Percentiles rank a stretch among this genome's conserved stretches.
Evolutionary conservation across 1,140 invertebrate genomes (phyloP).

Genomic region (Sarcophaga bullata): DNA sequence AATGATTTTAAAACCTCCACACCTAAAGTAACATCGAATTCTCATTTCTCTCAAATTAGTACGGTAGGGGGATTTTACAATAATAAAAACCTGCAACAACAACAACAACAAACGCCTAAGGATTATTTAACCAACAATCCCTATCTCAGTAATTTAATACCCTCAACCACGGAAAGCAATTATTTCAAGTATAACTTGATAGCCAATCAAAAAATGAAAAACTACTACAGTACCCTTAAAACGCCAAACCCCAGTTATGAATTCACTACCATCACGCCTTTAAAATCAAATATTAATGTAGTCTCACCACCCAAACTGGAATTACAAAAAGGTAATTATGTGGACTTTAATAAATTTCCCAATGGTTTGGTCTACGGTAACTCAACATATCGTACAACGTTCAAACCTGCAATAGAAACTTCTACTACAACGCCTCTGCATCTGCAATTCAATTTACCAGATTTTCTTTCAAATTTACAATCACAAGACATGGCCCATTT

Average conservation of each 20-base stretch:
- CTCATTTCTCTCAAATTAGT: constrained; percentile 66
- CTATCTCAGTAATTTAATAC: constrained; percentile 50
- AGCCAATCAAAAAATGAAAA: constrained; percentile 63
- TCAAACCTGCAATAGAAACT: background rate
- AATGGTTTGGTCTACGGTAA: constrained; percentile 53
- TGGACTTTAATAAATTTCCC: constrained; percentile 49
- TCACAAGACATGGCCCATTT: constrained; percentile 55
- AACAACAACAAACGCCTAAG: background rate
- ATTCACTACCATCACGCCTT: constrained; percentile 22
- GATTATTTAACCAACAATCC: constrained; percentile 53
- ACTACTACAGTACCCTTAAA: constrained; percentile 49
- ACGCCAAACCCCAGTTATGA: background rate
- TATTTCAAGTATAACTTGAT: constrained; percentile 62
- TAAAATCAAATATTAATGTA: constrained; percentile 56
- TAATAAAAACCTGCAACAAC: constrained; percentile 52
- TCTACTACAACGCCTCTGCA: constrained; percentile 46
- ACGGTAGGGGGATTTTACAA: constrained; percentile 70
- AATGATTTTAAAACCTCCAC: constrained; percentile 41
- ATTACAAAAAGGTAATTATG: constrained; percentile 44
- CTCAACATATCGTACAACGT: constrained; percentile 48
- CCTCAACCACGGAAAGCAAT: constrained; percentile 58
- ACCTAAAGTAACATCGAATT: constrained; percentile 58
- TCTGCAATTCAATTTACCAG: constrained; percentile 59
- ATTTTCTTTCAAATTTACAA: constrained; percentile 60
- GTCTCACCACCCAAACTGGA: constrained; percentile 55